A percentile compares a stretch with the other conserved stretches of the same genome.
Evolutionary conservation across 2,797 vertebrate genomes (phyloP).

Genomic region (Hydrocynus forskahlii): DNA sequence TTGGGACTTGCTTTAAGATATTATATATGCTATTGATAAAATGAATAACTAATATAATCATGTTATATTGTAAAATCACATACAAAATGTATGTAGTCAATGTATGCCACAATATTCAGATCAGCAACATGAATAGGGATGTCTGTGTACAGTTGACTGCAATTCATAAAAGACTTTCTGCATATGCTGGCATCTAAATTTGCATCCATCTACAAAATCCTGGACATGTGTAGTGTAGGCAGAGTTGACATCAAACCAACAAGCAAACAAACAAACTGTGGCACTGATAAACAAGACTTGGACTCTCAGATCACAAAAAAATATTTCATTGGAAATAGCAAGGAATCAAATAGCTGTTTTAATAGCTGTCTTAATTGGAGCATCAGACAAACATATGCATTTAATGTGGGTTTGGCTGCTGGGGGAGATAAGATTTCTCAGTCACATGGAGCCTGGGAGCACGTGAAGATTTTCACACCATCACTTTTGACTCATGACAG

Average conservation of each 20-base stretch:
- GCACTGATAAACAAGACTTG: slow-evolving; percentile 20
- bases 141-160: not conserved
- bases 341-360: slow-evolving; percentile 1
- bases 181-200: not conserved
- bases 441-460: not conserved
- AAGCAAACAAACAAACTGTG: slow-evolving; percentile 20
- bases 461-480: not conserved
- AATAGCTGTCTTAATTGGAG: slow-evolving; percentile 1
- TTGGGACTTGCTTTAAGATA: too few relatives aligned
- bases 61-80: not conserved
- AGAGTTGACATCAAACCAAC: slow-evolving; percentile 7
- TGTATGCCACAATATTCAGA: not conserved
- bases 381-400: not conserved
- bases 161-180: not conserved
- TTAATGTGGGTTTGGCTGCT: not conserved
- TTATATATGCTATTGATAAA: too few relatives aligned
- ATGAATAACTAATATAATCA: not conserved
- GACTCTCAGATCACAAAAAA: slow-evolving; percentile 16
- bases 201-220: slow-evolving; percentile 9
- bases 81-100: too few relatives aligned
- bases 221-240: slow-evolving; percentile 5
- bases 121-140: not conserved
- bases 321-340: slow-evolving; percentile 1
- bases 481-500: not conserved
- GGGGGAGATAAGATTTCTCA: not conserved